Evolutionary conservation across 2,888 invertebrate species (phyloP).

Genomic region (Baronia brevicornis): DNA sequence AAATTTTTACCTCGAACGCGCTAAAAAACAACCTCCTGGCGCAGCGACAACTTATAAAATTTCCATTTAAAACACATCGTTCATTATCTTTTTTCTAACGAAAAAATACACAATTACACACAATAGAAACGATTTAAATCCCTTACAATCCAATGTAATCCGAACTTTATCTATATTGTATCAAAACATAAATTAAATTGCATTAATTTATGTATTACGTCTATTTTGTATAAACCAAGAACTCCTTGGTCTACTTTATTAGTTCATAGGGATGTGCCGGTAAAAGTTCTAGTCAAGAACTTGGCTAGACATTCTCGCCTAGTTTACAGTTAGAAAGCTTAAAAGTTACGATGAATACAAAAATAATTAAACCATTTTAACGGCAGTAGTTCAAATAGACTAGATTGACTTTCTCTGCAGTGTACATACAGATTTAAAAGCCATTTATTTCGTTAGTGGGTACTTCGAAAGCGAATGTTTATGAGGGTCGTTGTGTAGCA

Average conservation of each 20-base stretch:
- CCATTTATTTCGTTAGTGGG: too few relatives aligned
- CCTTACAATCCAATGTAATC: conserved; percentile 14
- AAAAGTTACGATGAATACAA: too few relatives aligned
- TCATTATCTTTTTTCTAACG: conserved; percentile 72
- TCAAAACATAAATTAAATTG: conserved; percentile 30
- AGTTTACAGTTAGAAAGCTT: too few relatives aligned
- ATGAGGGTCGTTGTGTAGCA: too few relatives aligned
- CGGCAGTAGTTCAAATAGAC: too few relatives aligned
- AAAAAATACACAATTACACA: conserved; percentile 50
- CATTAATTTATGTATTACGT: conserved; percentile 27
- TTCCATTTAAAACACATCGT: conserved; percentile 68
- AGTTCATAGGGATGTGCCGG: conserved; percentile 47
- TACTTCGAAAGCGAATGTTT: too few relatives aligned
- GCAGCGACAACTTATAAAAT: conserved; percentile 62
- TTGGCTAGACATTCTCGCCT: conserved; percentile 11
- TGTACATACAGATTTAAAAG: too few relatives aligned
- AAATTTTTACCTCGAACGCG: conserved; percentile 44
- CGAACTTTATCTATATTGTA: conserved; percentile 25
- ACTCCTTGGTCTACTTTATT: conserved; percentile 68
- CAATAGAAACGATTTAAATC: conserved; percentile 25
- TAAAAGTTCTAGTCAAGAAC: conserved; percentile 12
- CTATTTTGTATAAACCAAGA: conserved; percentile 26
- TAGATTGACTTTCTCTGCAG: too few relatives aligned
- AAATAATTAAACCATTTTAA: too few relatives aligned
- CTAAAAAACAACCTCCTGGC: conserved; percentile 61